phyloP scores from a whole-genome alignment of 1,140 invertebrate species.

The Eupeodes corollae region DNA sequence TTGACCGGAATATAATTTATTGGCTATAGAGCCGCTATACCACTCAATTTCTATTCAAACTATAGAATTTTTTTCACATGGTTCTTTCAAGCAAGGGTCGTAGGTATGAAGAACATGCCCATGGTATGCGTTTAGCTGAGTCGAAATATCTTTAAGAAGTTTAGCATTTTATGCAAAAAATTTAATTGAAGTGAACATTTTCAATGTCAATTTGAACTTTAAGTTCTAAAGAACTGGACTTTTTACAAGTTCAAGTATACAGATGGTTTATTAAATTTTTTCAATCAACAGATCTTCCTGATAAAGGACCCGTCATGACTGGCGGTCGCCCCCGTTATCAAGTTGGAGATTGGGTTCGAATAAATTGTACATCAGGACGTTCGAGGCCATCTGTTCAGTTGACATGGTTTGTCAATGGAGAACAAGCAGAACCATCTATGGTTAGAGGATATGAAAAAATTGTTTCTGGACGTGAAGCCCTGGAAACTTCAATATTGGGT shows the following conservation, averaged over 20 bases:
- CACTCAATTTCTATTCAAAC: background rate
- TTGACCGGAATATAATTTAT: background rate
- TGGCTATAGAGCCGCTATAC: background rate
- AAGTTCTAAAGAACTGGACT: no score
- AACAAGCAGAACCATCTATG: constrained; percentile 45
- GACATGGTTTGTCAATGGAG: constrained; percentile 62
- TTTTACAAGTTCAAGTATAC: no score
- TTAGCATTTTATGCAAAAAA: no score
- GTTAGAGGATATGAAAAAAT: constrained; percentile 42
- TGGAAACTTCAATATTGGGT: constrained; percentile 52
- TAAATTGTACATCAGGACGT: constrained; percentile 57
- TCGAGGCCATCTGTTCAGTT: constrained; percentile 59
- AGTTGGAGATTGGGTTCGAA: constrained; percentile 50
- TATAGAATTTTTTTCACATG: no score
- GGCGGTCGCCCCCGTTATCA: constrained; percentile 54
- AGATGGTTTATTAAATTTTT: constrained; percentile 15
- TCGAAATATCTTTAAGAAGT: no score
- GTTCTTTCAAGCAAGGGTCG: no score
- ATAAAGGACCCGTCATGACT: constrained; percentile 52
- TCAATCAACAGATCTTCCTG: constrained; percentile 47
- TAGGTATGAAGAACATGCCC: no score
- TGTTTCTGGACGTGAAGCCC: constrained; percentile 44
- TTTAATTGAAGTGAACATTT: no score
- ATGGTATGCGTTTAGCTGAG: no score
- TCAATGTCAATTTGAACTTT: no score